These are phyloP conservation scores for Orthonychiurus folsomi DNA, from an alignment of 2,888 invertebrate species.

Conservation along the genomic window DNA sequence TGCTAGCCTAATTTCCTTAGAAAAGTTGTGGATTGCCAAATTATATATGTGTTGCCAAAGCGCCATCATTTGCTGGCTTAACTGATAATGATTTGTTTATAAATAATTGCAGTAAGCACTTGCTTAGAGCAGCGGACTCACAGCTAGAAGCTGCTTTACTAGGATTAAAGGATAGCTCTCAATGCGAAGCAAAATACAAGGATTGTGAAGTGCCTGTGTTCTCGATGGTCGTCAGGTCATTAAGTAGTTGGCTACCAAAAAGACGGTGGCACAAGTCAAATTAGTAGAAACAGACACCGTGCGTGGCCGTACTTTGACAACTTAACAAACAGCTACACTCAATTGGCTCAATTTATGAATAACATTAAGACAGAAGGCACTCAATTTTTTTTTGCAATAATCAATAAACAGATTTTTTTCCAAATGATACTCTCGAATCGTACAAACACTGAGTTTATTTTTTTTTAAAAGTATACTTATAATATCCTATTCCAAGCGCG, in stretches of 20 bases:
- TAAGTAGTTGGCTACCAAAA: not conserved
- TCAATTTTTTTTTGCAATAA: too few species aligned
- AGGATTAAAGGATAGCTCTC: not conserved
- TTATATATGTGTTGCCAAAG: not conserved
- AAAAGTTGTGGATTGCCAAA: not conserved
- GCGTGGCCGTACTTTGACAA: not conserved
- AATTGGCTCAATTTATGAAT: not conserved
- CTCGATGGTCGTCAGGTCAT: not conserved
- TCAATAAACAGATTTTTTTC: too few species aligned
- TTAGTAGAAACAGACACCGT: not conserved
- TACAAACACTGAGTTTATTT: too few species aligned
- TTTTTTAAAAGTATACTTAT: too few species aligned
- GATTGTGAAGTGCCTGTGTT: not conserved
- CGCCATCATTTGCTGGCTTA: not conserved
- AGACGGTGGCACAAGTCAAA: too few species aligned
- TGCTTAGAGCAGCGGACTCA: not conserved
- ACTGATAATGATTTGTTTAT: not conserved
- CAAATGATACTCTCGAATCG: too few species aligned
- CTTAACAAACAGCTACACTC: not conserved
- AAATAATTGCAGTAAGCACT: not conserved
- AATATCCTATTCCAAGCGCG: too few species aligned
- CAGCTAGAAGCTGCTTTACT: not conserved
- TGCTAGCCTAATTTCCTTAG: not conserved
- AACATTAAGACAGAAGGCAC: too few species aligned
- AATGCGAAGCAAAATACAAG: not conserved